Evolutionary conservation across 1,140 invertebrate species (phyloP).

Genomic region (Melipona quadrifasciata): DNA sequence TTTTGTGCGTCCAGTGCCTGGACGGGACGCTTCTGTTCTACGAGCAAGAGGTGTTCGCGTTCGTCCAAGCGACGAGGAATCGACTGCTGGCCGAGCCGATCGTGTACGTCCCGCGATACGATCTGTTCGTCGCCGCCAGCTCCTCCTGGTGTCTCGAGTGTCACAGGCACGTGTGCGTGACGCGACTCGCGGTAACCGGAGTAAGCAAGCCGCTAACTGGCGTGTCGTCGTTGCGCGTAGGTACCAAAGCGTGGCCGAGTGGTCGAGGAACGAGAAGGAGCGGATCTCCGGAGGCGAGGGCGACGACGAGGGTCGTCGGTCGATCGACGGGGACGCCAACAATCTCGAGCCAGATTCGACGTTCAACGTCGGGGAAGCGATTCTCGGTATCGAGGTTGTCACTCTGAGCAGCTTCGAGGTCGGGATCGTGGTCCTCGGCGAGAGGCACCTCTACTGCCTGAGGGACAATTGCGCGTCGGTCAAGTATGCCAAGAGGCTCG

Average conservation of each 20-base stretch:
- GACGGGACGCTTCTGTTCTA: conserved; percentile 93
- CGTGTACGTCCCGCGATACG: conserved; percentile 88
- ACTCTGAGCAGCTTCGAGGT: conserved; percentile 81
- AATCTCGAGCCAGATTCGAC: conserved; percentile 87
- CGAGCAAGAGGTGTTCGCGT: conserved; percentile 93
- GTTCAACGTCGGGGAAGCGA: conserved; percentile 89
- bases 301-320: background rate
- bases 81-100: conserved; percentile 91
- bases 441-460: conserved; percentile 89
- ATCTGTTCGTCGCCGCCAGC: conserved; percentile 90
- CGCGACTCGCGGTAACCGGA: background rate
- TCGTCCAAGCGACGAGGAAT: conserved; percentile 88
- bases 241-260: conserved; percentile 85
- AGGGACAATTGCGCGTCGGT: conserved; percentile 87
- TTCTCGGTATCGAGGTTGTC: conserved; percentile 85
- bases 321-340: conserved; percentile 70
- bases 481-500: conserved; percentile 90
- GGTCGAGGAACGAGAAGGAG: conserved; percentile 81
- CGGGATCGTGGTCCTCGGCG: conserved; percentile 87
- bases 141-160: conserved; percentile 89
- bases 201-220: background rate
- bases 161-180: conserved; percentile 86
- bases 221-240: conserved; percentile 71
- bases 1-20: conserved; percentile 92
- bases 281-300: background rate